These are phyloP conservation scores for Macrosoma leucophasiata DNA, from an alignment of 2,888 invertebrate species.

Conservation along the genomic window DNA sequence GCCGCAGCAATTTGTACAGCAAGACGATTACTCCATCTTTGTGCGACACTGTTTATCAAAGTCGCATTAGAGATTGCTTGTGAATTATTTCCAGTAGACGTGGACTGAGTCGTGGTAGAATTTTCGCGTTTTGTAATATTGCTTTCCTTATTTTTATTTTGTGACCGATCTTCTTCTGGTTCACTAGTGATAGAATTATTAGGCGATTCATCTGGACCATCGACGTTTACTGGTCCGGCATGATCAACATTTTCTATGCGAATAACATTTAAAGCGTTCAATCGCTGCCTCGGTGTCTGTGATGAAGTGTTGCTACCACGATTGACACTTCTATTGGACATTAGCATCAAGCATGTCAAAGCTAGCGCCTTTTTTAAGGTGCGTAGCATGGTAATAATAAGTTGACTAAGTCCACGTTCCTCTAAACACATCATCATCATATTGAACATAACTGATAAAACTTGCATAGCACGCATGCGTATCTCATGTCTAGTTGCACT, in stretches of 20 bases:
- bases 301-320: conserved; percentile 34
- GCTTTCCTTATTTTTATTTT: conserved; percentile 25
- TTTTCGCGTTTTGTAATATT: conserved; percentile 17
- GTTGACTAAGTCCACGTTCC: conserved; percentile 59
- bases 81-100: conserved; percentile 13
- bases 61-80: conserved; percentile 28
- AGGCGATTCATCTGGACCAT: conserved; percentile 50
- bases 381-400: conserved; percentile 62
- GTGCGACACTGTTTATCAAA: conserved; percentile 28
- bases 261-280: conserved; percentile 54
- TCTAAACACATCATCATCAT: conserved; percentile 73
- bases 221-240: conserved; percentile 56
- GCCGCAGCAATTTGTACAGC: conserved; percentile 67
- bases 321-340: conserved; percentile 53
- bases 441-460: conserved; percentile 69
- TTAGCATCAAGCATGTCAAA: conserved; percentile 63
- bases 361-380: conserved; percentile 65
- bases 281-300: conserved; percentile 36
- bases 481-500: conserved; percentile 64
- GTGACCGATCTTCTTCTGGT: conserved; percentile 27
- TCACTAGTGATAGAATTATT: conserved; percentile 25
- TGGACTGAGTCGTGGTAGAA: conserved; percentile 10
- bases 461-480: conserved; percentile 68
- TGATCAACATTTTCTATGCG: conserved; percentile 61
- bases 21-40: conserved; percentile 60